A percentile compares a stretch with the other conserved stretches of the same genome.
These are phyloP conservation scores for Mola mola DNA, from an alignment of 2,113 vertebrate species.

Conservation along the genomic window DNA sequence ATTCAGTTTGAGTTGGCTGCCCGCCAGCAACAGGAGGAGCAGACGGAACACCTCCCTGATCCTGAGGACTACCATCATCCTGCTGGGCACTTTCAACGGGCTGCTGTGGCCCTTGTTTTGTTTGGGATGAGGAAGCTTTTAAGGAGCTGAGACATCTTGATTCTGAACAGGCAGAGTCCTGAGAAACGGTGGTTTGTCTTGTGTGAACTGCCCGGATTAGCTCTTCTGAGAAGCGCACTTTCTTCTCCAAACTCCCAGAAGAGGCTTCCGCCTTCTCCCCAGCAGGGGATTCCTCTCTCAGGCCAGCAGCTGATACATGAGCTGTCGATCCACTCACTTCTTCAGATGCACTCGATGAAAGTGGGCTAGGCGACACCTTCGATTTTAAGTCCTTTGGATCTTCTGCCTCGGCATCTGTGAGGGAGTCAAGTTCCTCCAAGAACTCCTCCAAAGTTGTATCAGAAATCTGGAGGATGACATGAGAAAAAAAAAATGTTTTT, in stretches of 20 bases:
- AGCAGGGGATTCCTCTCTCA: slow-evolving; percentile 22
- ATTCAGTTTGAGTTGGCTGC: slow-evolving; percentile 46
- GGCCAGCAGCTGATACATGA: neutral
- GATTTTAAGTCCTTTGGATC: slow-evolving; percentile 50
- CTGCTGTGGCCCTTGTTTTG: slow-evolving; percentile 19
- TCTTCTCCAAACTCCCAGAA: slow-evolving; percentile 70
- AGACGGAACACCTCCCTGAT: slow-evolving; percentile 34
- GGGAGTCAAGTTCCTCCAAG: slow-evolving; percentile 78
- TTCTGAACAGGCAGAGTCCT: slow-evolving; percentile 42
- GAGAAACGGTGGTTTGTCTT: slow-evolving; percentile 26
- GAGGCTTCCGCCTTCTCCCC: slow-evolving; percentile 33
- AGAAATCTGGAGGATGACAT: slow-evolving; percentile 50
- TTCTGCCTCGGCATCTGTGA: slow-evolving; percentile 65
- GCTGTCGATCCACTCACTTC: slow-evolving; percentile 19
- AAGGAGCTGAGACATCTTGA: slow-evolving; percentile 40
- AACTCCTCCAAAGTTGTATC: slow-evolving; percentile 79
- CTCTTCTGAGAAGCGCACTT: slow-evolving; percentile 79
- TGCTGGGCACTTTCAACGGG: slow-evolving; percentile 31
- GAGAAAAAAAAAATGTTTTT: neutral
- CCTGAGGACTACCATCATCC: slow-evolving; percentile 33
- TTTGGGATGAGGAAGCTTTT: slow-evolving; percentile 51
- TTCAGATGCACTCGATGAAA: slow-evolving; percentile 11
- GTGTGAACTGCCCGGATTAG: slow-evolving; percentile 49
- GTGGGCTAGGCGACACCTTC: slow-evolving; percentile 23
- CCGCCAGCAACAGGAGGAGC: slow-evolving; percentile 28